Base-by-base conservation (phyloP, 1,140 invertebrate species). In the Drosophila bocki region DNA sequence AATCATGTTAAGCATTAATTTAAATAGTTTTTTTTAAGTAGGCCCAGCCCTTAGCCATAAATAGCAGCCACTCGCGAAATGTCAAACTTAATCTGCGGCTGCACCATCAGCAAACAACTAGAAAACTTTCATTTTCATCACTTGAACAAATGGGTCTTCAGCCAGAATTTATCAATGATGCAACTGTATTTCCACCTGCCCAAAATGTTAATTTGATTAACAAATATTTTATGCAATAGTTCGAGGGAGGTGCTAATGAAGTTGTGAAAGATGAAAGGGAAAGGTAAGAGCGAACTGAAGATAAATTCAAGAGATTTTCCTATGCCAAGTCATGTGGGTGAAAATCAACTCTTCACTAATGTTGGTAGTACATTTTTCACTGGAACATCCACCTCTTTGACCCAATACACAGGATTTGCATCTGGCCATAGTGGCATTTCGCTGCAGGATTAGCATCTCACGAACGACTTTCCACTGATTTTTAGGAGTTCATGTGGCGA, bases 61-160 rank as follows among this genome's bases (percentile, higher is more conserved):
- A 75, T 84, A 77, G 58, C 84, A 87, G 75, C 78, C 83, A 44
- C 67, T 56, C 64, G 85, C 59, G 77, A 88, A 85, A 81, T 90
- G 75, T 12, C 51, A 47, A 62, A 47, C 48, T 62, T 53, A n/a
- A 50, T 77, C 54, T 29, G 13, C 32, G 56, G 45, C 74, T 56
- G 41, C 54, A 80, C 54, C 71, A 29, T 69, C 15, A 17, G 48
- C 68, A 81, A 85, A 86, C 29, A 78, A 15, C 44, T 59, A 81
- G 67, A 85, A 81, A 88, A 81, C 84, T 88, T 88, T 88, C 85
- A 45, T 90, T 88, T 85, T 78, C 39, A 44, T 65, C 17, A 26
- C 41, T 19, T 44, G 51, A 32, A 42, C 15, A 45, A 26, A 50
- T 61, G 72, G 45, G 12, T 32, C 33, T 41, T 9, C 48, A 7